phyloP scores from a whole-genome alignment of 2,113 vertebrate genomes.

The Larimichthys crocea region DNA sequence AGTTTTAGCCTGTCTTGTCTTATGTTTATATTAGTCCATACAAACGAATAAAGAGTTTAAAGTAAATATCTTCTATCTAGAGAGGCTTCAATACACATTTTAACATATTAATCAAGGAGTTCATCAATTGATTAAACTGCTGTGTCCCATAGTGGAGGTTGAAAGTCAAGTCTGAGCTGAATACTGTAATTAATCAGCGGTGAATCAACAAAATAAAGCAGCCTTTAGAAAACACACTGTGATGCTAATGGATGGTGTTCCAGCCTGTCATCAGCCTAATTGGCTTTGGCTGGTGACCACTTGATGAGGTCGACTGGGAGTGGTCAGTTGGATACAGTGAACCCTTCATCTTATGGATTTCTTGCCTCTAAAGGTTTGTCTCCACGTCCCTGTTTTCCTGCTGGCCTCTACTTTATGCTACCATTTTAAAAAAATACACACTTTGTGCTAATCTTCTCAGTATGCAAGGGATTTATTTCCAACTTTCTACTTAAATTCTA shows the following conservation, averaged over 20 bases:
- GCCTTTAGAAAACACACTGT: conserved; percentile 16
- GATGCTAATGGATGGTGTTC: conserved; percentile 46
- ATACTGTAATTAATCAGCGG: conserved; percentile 55
- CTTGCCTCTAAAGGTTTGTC: background rate
- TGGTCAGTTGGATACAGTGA: conserved; percentile 49
- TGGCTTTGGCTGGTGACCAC: conserved; percentile 67
- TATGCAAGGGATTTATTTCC: background rate
- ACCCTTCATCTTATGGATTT: conserved; percentile 47
- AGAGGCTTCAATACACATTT: conserved; percentile 7
- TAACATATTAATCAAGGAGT: conserved; percentile 40
- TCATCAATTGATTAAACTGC: conserved; percentile 59
- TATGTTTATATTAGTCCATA: background rate
- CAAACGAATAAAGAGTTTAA: background rate
- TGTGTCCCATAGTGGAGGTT: conserved; percentile 21
- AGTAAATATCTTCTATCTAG: conserved; percentile 21
- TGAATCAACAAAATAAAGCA: conserved; percentile 34
- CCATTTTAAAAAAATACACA: background rate
- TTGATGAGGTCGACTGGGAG: conserved; percentile 55
- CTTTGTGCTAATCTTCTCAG: background rate
- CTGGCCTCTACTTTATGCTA: background rate
- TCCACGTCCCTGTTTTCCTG: background rate
- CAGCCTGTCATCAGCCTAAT: conserved; percentile 73
- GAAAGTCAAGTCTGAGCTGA: conserved; percentile 46
- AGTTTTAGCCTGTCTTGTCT: background rate
- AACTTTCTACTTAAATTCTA: background rate